Base-by-base conservation (phyloP, 2,888 invertebrate species). In the Drosophila rellima region DNA sequence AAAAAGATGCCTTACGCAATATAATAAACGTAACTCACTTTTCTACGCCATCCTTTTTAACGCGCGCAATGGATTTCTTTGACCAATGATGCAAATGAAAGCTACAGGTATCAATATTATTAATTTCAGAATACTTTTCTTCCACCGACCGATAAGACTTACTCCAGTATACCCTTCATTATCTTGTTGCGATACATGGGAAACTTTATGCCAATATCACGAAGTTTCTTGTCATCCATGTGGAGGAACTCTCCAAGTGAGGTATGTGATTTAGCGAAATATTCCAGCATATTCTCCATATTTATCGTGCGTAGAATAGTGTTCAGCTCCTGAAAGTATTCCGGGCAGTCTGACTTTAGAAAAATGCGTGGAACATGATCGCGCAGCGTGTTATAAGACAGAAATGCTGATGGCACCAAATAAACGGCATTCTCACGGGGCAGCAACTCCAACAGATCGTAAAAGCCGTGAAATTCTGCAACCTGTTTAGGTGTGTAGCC, bases 61-160 rank as follows among this genome's bases (percentile, higher is more conserved):
- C 87, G 11, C 89, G 80, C 4, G 90, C 90, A 33, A 92, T 89
- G 0, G 91, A 89, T 33, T 84, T 89, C 18, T 74, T 90, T 0
- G 91, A 85, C 92, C 92, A 92, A 54, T 92, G 92, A 82, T 91
- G 84, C 10, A 92, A 78, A 71, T 92, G 92, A 64, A 91, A 92
- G 67, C 92, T 92, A 40, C 0, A 54, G n/a, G 42, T 26, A 33
- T 23, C 6, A 33, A 2, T 5, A n/a, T 11, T 10, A 11, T 2
- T 35, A 3, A 2, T 1, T 3, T 17, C n/a, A 20, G 7, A 23
- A 8, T 10, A n/a, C 11, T 10, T n/a, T 18, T 2, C 10, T 2
- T 3, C 7, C 2, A 1, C 15, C 13, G 3, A 3, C 13, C 2
- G 3, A 2, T 7, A 5, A 17, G 47, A 86, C 91, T 89, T 64